Evolutionary conservation across 2,113 vertebrate species (phyloP).

Genomic region (Cyanistes caeruleus): DNA sequence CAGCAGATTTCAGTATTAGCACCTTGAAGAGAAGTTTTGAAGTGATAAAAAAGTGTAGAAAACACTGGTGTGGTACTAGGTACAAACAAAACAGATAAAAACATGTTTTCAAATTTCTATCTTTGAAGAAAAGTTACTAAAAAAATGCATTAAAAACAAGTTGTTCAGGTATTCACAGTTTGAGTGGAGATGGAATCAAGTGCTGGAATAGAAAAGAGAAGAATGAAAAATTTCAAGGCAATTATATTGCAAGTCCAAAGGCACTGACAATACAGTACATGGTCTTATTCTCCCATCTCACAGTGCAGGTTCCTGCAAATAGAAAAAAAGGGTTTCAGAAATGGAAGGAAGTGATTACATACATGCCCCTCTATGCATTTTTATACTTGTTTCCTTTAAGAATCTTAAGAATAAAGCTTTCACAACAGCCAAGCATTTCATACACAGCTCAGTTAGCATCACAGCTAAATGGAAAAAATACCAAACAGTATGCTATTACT

Average conservation of each 20-base stretch:
- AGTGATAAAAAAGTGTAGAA: constrained; percentile 62
- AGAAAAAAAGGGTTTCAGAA: neutral
- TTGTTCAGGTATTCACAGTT: constrained; percentile 39
- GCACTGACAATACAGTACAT: constrained; percentile 93
- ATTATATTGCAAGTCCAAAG: constrained; percentile 88
- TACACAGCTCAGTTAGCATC: neutral
- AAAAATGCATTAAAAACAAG: constrained; percentile 27
- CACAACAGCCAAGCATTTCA: neutral
- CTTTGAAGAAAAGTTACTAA: neutral
- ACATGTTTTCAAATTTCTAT: constrained; percentile 11
- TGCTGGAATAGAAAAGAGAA: neutral
- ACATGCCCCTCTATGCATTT: neutral
- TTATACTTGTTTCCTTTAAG: neutral
- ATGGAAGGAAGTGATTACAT: neutral
- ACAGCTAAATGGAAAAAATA: neutral
- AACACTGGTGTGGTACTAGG: neutral
- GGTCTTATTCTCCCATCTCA: constrained; percentile 94
- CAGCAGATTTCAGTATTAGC: constrained; percentile 71
- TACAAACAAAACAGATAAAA: neutral
- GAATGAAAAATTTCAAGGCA: neutral
- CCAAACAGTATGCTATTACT: neutral
- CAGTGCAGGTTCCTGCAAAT: constrained; percentile 86
- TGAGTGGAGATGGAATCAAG: constrained; percentile 12
- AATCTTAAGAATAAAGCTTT: neutral
- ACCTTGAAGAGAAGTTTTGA: constrained; percentile 71